These are phyloP conservation scores for Equus przewalskii DNA, from an alignment of 2,113 vertebrate genomes.

Conservation along the genomic window DNA sequence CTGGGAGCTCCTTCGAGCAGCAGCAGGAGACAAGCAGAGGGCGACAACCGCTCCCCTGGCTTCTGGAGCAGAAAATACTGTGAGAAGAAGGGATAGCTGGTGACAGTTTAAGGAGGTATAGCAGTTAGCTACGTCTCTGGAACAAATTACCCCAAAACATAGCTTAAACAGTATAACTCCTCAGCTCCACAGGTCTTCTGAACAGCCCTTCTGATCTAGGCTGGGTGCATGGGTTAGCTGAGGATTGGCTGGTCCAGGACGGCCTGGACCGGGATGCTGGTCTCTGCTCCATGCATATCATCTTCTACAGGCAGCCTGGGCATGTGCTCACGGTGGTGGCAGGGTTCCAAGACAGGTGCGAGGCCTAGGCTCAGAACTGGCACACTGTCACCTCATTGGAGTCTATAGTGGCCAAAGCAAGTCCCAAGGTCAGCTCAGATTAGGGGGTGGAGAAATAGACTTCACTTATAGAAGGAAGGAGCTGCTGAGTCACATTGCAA, in stretches of 20 bases:
- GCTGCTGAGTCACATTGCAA: neutral
- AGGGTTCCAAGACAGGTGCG: neutral
- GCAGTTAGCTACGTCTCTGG: neutral
- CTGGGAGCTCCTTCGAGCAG: neutral
- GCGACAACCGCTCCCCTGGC: neutral
- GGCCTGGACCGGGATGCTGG: neutral
- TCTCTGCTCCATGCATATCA: neutral
- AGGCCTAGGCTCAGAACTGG: neutral
- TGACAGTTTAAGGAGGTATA: neutral
- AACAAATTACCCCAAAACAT: neutral
- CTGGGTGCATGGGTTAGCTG: neutral
- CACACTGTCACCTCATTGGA: accelerated
- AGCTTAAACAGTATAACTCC: neutral
- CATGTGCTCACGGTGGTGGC: neutral
- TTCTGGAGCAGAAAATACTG: neutral
- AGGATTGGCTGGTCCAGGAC: neutral
- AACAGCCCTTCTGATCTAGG: neutral
- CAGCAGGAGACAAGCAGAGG: neutral
- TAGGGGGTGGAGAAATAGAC: neutral
- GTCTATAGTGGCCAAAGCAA: neutral
- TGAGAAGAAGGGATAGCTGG: neutral
- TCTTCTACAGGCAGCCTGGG: neutral
- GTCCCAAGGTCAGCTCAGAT: neutral
- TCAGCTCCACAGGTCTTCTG: neutral
- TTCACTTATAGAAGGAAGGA: neutral